Conservation (phyloP, 2,113 vertebrate genomes). For the Haplochromis vanheusdeni region DNA sequence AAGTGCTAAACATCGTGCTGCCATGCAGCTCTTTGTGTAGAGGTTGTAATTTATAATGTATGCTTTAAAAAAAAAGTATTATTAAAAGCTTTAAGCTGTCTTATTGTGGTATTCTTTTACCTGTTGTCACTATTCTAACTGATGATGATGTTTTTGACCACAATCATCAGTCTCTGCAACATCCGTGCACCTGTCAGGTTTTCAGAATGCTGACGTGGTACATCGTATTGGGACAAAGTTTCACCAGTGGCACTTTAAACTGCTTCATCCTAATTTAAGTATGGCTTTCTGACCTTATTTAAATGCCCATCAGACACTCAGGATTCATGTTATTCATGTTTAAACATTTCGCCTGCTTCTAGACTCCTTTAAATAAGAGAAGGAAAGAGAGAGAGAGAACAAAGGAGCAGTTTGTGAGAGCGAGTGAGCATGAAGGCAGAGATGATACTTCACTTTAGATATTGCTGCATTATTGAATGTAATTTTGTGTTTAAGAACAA, state of each 20-base stretch:
- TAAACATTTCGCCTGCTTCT: neutral
- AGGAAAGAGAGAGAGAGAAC: too few species aligned
- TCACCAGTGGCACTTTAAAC: neutral
- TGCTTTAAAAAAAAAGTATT: neutral
- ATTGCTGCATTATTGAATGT: neutral
- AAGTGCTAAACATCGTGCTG: neutral
- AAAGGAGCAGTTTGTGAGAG: neutral
- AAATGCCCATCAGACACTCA: neutral
- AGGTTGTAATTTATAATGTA: neutral
- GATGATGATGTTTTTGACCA: neutral
- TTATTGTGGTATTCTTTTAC: fast-evolving
- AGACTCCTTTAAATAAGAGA: neutral
- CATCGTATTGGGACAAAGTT: neutral
- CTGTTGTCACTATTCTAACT: neutral
- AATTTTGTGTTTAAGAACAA: neutral
- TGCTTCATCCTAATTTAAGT: neutral
- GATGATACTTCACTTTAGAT: neutral
- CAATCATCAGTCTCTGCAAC: fast-evolving
- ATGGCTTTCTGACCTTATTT: neutral
- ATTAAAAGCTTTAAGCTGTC: neutral
- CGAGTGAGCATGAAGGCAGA: neutral
- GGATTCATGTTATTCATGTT: neutral
- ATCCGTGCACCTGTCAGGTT: neutral
- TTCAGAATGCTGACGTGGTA: neutral
- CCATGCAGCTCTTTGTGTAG: fast-evolving